These are phyloP conservation scores for Neostethus bicornis DNA, from an alignment of 2,797 vertebrate species.

Conservation along the genomic window DNA sequence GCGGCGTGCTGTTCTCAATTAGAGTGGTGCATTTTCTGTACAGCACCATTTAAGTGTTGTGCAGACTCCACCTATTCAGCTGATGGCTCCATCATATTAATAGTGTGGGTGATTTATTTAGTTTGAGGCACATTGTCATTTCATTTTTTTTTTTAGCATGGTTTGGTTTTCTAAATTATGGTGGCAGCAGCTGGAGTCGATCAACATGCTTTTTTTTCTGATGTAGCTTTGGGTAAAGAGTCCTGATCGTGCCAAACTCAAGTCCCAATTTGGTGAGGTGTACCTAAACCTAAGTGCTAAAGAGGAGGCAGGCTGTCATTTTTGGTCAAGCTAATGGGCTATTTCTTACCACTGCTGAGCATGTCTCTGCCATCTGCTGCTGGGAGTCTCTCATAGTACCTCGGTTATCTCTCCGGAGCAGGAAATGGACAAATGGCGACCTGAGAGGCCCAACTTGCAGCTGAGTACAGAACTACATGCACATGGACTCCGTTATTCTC, in stretches of 20 bases:
- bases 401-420: conserved; percentile 58
- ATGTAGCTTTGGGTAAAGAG: conserved; percentile 45
- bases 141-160: conserved; percentile 3
- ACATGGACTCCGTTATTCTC: conserved; percentile 36
- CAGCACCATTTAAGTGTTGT: too few relatives aligned
- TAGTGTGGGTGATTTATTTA: neutral
- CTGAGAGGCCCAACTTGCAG: conserved; percentile 63
- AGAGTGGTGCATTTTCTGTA: too few relatives aligned
- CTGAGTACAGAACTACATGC: conserved; percentile 56
- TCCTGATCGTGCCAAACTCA: conserved; percentile 38
- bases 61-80: too few relatives aligned
- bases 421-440: conserved; percentile 62
- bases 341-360: conserved; percentile 77
- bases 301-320: conserved; percentile 73
- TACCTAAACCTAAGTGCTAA: conserved; percentile 69
- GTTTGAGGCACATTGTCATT: neutral
- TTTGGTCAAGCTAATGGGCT: conserved; percentile 73
- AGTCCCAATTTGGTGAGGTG: conserved; percentile 69
- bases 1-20: too few relatives aligned
- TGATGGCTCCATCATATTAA: too few relatives aligned
- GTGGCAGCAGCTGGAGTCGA: conserved; percentile 7
- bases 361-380: conserved; percentile 80
- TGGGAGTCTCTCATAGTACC: conserved; percentile 61
- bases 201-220: conserved; percentile 15
- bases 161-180: neutral